A percentile compares a stretch with the other conserved stretches of the same genome.
These are phyloP conservation scores for Hyalella azteca DNA, from an alignment of 2,888 invertebrate species.

Conservation along the genomic window DNA sequence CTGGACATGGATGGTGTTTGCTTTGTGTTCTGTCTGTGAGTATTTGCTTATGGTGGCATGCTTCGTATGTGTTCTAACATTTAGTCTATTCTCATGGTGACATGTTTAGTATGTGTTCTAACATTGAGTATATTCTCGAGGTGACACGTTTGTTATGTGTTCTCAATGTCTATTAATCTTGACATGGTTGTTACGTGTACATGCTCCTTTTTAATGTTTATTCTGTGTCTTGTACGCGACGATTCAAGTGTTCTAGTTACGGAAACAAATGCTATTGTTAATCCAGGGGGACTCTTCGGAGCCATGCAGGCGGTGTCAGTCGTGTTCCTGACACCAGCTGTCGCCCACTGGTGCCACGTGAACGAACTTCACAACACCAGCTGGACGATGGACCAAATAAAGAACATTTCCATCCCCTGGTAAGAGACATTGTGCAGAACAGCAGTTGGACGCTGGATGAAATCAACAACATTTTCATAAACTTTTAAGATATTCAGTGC, in stretches of 20 bases:
- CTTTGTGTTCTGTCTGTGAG: slow-evolving; percentile 45
- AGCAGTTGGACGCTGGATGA: slow-evolving; percentile 24
- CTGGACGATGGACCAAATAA: slow-evolving; percentile 36
- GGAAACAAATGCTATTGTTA: too few species aligned
- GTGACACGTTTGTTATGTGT: not conserved
- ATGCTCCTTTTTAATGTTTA: too few species aligned
- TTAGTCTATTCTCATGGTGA: not conserved
- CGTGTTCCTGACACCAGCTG: slow-evolving; percentile 7
- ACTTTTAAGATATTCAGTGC: too few species aligned
- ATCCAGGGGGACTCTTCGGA: slow-evolving; percentile 41
- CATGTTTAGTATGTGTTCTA: not conserved
- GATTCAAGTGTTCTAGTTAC: too few species aligned
- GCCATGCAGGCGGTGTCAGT: slow-evolving; percentile 29
- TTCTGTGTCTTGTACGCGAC: too few species aligned
- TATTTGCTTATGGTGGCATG: not conserved
- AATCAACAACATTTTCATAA: slow-evolving; percentile 13
- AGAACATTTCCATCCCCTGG: slow-evolving; percentile 39
- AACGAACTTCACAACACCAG: slow-evolving; percentile 1
- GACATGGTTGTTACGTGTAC: not conserved
- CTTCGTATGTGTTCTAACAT: not conserved
- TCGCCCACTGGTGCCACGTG: slow-evolving; percentile 29
- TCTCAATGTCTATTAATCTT: not conserved
- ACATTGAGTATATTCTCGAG: not conserved
- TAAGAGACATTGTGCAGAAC: slow-evolving; percentile 34
- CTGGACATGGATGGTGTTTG: slow-evolving; percentile 44